Percentiles rank a stretch among this genome's conserved stretches.
phyloP scores from a whole-genome alignment of 2,797 vertebrate genomes.

The Uromys caudimaculatus region DNA sequence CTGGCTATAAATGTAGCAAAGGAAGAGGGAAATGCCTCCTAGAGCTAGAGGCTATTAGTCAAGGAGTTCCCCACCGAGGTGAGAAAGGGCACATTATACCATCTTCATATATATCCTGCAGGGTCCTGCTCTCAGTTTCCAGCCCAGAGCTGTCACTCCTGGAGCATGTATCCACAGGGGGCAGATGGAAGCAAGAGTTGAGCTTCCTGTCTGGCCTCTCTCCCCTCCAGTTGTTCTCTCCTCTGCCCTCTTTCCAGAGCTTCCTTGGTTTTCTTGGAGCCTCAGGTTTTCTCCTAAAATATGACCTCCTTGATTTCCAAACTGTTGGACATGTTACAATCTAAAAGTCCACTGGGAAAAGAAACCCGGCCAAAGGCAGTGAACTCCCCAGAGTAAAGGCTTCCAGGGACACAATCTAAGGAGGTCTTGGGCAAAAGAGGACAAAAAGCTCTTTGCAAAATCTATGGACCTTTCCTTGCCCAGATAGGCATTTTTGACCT shows the following conservation, averaged over 20 bases:
- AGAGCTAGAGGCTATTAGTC: neutral
- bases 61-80: neutral
- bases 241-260: neutral
- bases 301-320: conserved; percentile 47
- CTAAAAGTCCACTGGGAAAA: neutral
- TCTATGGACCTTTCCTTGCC: neutral
- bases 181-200: neutral
- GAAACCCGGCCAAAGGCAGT: conserved; percentile 36
- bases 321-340: conserved; percentile 52
- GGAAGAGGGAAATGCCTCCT: neutral
- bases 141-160: neutral
- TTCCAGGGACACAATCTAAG: conserved; percentile 7
- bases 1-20: neutral
- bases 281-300: conserved; percentile 32
- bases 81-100: neutral
- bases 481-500: neutral
- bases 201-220: neutral
- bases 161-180: neutral
- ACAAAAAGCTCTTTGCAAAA: conserved; percentile 22
- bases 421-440: neutral
- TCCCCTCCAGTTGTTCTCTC: neutral
- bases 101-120: neutral
- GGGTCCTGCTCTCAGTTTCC: neutral
- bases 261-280: neutral
- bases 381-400: conserved; percentile 47